phyloP scores from a whole-genome alignment of 2,113 vertebrate genomes.

The Pogona vitticeps region DNA sequence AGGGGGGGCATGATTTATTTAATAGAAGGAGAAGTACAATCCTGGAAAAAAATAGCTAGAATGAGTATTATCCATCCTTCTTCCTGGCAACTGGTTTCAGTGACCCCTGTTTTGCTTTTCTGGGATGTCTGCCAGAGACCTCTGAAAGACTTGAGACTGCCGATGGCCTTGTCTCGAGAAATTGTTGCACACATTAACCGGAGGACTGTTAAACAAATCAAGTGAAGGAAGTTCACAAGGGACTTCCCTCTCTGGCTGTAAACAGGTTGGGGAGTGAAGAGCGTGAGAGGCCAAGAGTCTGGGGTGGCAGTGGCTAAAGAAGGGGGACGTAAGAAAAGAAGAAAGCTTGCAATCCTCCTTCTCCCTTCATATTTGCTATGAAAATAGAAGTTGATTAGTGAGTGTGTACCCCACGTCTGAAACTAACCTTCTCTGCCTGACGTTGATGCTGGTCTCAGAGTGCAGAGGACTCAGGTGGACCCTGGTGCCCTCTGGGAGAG shows the following conservation, averaged over 20 bases:
- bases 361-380: too few species aligned
- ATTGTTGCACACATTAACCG: slow-evolving; percentile 43
- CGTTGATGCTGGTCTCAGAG: too few species aligned
- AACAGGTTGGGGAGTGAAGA: background rate
- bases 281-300: background rate
- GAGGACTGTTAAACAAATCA: slow-evolving; percentile 61
- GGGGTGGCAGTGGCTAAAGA: background rate
- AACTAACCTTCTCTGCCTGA: too few species aligned
- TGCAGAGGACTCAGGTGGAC: too few species aligned
- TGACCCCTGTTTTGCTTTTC: slow-evolving; percentile 70
- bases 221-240: slow-evolving; percentile 21
- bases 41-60: slow-evolving; percentile 74
- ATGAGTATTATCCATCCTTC: slow-evolving; percentile 71
- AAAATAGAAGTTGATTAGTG: too few species aligned
- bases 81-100: slow-evolving; percentile 74
- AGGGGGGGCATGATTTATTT: slow-evolving; percentile 73
- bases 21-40: slow-evolving; percentile 69
- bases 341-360: too few species aligned
- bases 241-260: slow-evolving; percentile 37
- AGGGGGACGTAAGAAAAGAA: background rate
- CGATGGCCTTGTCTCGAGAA: slow-evolving; percentile 57
- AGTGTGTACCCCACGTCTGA: too few species aligned
- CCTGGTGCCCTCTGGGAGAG: too few species aligned
- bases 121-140: slow-evolving; percentile 75
- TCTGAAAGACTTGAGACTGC: slow-evolving; percentile 61